Percentiles rank a stretch among this genome's conserved stretches.
These are phyloP conservation scores for Falco naumanni DNA, from an alignment of 2,797 vertebrate genomes.

Conservation along the genomic window DNA sequence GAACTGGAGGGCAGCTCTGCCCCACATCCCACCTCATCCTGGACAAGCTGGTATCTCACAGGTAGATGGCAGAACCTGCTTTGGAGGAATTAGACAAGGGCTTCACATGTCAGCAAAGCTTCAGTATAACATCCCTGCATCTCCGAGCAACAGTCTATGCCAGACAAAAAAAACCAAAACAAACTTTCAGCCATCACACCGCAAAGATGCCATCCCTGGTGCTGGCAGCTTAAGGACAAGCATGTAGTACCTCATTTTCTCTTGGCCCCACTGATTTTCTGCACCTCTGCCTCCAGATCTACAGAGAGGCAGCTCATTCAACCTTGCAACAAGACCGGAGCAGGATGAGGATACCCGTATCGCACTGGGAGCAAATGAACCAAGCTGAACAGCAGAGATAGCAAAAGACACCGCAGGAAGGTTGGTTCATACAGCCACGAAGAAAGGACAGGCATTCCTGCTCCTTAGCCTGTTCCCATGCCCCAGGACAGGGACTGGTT, in stretches of 20 bases:
- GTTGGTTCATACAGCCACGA: not conserved
- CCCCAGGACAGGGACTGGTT: not conserved
- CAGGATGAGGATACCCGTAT: not conserved
- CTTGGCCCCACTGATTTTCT: not conserved
- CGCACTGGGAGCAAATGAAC: accelerated
- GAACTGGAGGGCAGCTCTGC: not conserved
- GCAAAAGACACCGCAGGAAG: accelerated
- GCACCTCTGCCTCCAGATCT: not conserved
- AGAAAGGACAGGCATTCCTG: not conserved
- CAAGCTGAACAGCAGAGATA: not conserved
- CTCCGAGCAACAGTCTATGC: not conserved
- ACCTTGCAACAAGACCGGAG: not conserved
- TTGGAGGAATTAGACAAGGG: not conserved
- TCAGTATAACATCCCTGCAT: not conserved
- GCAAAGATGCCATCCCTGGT: not conserved
- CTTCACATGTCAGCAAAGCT: not conserved
- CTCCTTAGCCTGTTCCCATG: not conserved
- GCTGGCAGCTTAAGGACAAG: not conserved
- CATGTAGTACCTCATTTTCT: accelerated
- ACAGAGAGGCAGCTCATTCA: not conserved
- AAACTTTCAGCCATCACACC: not conserved
- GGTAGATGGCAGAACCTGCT: not conserved
- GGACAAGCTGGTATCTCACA: not conserved
- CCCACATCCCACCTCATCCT: not conserved
- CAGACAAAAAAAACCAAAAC: not conserved